Percentiles rank a stretch among this genome's conserved stretches.
These are phyloP conservation scores for Trachelipus rathkii DNA, from an alignment of 1,140 invertebrate genomes.

Conservation along the genomic window DNA sequence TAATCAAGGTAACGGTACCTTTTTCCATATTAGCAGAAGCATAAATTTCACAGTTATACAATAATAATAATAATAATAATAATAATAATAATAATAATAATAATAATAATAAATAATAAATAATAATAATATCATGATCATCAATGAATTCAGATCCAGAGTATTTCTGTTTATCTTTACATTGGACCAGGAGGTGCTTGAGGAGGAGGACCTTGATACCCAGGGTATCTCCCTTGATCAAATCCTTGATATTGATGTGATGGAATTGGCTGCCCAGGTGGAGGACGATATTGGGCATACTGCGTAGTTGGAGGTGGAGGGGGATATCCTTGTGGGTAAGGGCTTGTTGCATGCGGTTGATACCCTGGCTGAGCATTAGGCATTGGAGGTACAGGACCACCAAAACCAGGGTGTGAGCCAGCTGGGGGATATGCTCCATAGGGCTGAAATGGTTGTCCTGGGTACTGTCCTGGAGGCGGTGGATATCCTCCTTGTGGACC, in stretches of 20 bases:
- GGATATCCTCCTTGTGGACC: neutral
- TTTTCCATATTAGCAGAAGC: too few relatives aligned
- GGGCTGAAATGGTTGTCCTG: neutral
- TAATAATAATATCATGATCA: too few relatives aligned
- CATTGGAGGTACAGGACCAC: neutral
- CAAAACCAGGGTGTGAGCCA: neutral
- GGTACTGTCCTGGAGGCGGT: neutral
- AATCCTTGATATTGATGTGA: neutral
- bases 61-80: too few relatives aligned
- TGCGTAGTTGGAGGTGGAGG: neutral
- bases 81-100: too few relatives aligned
- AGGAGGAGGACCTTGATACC: neutral
- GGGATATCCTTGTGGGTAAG: neutral
- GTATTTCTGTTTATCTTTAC: neutral
- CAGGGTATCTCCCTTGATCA: neutral
- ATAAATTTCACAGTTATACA: too few relatives aligned
- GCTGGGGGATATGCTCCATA: neutral
- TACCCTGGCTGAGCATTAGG: neutral
- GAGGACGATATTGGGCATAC: neutral
- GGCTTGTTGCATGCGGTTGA: neutral
- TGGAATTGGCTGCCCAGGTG: neutral
- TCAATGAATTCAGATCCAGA: too few relatives aligned
- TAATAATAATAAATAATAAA: too few relatives aligned
- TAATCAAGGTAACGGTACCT: too few relatives aligned
- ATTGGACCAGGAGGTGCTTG: neutral